A percentile compares a stretch with the other conserved stretches of the same genome.
These are phyloP conservation scores for Seira sanloemensis DNA, from an alignment of 2,888 invertebrate species.

Conservation along the genomic window DNA sequence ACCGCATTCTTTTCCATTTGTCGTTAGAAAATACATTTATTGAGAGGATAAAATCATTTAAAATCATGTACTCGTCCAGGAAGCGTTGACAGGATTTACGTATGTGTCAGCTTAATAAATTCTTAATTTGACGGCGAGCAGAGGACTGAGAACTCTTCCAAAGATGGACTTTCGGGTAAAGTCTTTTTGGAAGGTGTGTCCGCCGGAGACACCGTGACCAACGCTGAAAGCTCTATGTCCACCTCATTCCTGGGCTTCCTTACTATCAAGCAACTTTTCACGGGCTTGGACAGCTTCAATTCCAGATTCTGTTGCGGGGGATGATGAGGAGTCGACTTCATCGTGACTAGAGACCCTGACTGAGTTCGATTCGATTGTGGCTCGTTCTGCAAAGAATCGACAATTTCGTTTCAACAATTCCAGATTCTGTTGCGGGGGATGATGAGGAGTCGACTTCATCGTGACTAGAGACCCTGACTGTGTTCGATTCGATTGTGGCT, in stretches of 20 bases:
- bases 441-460: slow-evolving; percentile 15
- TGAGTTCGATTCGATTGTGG: slow-evolving; percentile 39
- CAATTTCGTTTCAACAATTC: too few species aligned
- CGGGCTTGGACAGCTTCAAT: slow-evolving; percentile 49
- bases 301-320: slow-evolving; percentile 44
- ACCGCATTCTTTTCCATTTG: too few species aligned
- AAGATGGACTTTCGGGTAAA: slow-evolving; percentile 5
- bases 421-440: slow-evolving; percentile 38
- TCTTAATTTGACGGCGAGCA: slow-evolving; percentile 25
- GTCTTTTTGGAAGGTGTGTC: background rate
- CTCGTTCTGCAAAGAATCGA: slow-evolving; percentile 46
- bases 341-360: slow-evolving; percentile 50
- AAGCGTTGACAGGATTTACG: slow-evolving; percentile 4
- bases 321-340: slow-evolving; percentile 15
- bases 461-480: slow-evolving; percentile 52
- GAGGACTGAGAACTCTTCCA: slow-evolving; percentile 27
- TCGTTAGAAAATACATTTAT: too few species aligned
- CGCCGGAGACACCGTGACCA: slow-evolving; percentile 20
- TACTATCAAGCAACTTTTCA: slow-evolving; percentile 56
- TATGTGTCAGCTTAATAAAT: too few species aligned
- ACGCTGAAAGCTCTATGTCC: slow-evolving; percentile 38
- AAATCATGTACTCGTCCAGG: background rate
- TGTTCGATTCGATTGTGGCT: slow-evolving; percentile 40
- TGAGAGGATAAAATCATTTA: too few species aligned
- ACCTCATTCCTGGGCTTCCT: slow-evolving; percentile 33